A percentile compares a stretch with the other conserved stretches of the same genome.
phyloP scores from a whole-genome alignment of 1,140 invertebrate genomes.

The Ceratoteleas bidentatus region DNA sequence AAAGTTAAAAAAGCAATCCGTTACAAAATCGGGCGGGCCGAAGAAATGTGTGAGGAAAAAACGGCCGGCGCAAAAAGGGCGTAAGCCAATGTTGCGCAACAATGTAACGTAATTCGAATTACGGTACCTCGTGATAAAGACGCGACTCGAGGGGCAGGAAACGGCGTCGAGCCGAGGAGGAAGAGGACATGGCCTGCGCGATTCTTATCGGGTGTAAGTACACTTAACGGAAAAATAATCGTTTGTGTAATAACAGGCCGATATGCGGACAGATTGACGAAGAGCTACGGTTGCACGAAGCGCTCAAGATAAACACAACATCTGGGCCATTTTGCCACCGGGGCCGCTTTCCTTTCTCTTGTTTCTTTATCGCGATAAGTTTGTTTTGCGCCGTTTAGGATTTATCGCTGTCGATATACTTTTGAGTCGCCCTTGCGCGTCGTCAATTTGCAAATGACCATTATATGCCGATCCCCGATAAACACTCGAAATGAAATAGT shows the following conservation, averaged over 20 bases:
- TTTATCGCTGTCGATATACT: not conserved
- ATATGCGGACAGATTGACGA: slow-evolving; percentile 34
- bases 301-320: slow-evolving; percentile 26
- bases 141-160: too few relatives aligned
- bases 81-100: too few relatives aligned
- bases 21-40: too few relatives aligned
- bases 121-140: too few relatives aligned
- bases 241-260: slow-evolving; percentile 46
- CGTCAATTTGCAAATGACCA: not conserved
- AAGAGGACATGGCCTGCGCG: too few relatives aligned
- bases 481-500: too few relatives aligned
- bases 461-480: too few relatives aligned
- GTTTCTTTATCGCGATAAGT: slow-evolving; percentile 17
- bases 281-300: slow-evolving; percentile 9
- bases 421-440: not conserved
- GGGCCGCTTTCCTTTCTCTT: slow-evolving; percentile 8
- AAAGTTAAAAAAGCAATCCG: too few relatives aligned
- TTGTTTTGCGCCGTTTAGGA: slow-evolving; percentile 3
- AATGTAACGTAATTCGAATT: too few relatives aligned
- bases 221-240: slow-evolving; percentile 57
- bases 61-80: too few relatives aligned
- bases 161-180: too few relatives aligned
- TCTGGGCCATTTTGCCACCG: slow-evolving; percentile 33
- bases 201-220: slow-evolving; percentile 40
- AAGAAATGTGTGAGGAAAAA: too few relatives aligned